Evolutionary conservation across 2,797 vertebrate species (phyloP).

Genomic region (Neomorphus geoffroyi): DNA sequence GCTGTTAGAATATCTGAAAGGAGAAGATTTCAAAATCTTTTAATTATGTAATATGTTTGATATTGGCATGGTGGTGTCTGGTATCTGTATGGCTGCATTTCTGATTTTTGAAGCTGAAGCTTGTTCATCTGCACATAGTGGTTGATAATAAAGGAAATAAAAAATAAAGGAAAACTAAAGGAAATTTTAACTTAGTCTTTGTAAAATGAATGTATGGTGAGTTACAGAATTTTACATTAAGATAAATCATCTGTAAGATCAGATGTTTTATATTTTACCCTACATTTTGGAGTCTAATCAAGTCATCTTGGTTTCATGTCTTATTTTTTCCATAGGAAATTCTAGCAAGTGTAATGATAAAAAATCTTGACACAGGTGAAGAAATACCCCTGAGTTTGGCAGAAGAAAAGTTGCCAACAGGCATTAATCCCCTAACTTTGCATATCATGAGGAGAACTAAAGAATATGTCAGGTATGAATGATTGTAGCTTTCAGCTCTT

Average conservation of each 20-base stretch:
- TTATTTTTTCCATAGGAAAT: slow-evolving; percentile 86
- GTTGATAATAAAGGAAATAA: too few species aligned
- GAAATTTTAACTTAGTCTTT: neutral
- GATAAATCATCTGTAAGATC: neutral
- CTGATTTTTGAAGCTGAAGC: neutral
- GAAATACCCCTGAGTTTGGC: slow-evolving; percentile 98
- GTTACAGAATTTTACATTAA: neutral
- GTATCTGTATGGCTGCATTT: neutral
- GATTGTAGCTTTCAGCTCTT: neutral
- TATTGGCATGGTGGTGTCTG: neutral
- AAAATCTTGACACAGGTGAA: slow-evolving; percentile 98
- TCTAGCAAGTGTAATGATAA: slow-evolving; percentile 98
- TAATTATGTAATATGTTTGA: neutral
- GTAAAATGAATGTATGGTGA: neutral
- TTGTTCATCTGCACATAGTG: neutral
- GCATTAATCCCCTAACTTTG: slow-evolving; percentile 96
- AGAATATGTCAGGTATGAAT: slow-evolving; percentile 95
- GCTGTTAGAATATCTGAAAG: neutral
- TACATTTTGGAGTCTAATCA: neutral
- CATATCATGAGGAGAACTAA: slow-evolving; percentile 99
- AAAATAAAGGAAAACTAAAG: too few species aligned
- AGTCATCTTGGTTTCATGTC: neutral
- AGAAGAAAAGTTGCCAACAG: slow-evolving; percentile 96
- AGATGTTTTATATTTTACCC: neutral
- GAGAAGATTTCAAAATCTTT: neutral